A percentile compares a stretch with the other conserved stretches of the same genome.
These are phyloP conservation scores for Spisula subtruncata DNA, from an alignment of 2,888 invertebrate species.

Conservation along the genomic window DNA sequence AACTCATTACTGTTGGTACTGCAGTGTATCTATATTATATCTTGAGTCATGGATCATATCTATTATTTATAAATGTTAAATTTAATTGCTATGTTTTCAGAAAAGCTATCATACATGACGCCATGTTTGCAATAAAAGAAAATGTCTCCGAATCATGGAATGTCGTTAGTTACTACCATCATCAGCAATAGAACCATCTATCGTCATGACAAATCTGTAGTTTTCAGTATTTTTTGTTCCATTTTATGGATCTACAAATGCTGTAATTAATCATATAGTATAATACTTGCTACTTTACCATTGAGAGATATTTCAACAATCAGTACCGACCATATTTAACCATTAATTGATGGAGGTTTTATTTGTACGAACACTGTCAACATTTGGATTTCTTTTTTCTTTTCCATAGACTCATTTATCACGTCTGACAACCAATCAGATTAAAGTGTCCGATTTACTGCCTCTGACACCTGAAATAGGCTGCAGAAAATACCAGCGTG, in stretches of 20 bases:
- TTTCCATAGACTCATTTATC: conserved; percentile 46
- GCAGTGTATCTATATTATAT: too few species aligned
- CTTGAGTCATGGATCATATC: too few species aligned
- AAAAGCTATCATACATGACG: background rate
- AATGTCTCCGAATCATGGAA: background rate
- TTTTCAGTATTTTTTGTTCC: background rate
- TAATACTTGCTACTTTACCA: background rate
- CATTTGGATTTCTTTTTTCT: conserved; percentile 37
- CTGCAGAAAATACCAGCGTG: conserved; percentile 48
- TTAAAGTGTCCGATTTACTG: conserved; percentile 65
- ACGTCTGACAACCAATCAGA: conserved; percentile 68
- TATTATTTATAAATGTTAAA: background rate
- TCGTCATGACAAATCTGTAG: conserved; percentile 9
- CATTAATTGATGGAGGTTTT: background rate
- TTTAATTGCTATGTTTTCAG: background rate
- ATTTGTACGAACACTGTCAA: conserved; percentile 34
- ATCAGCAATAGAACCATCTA: background rate
- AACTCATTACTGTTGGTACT: background rate
- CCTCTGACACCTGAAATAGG: conserved; percentile 47
- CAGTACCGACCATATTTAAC: background rate
- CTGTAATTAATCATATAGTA: conserved; percentile 8
- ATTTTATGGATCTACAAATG: background rate
- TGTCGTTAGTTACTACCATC: background rate
- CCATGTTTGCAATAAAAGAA: background rate
- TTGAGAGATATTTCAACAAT: background rate